A percentile compares a stretch with the other conserved stretches of the same genome.
These are phyloP conservation scores for Caerostris extrusa DNA, from an alignment of 1,140 invertebrate genomes.

Conservation along the genomic window DNA sequence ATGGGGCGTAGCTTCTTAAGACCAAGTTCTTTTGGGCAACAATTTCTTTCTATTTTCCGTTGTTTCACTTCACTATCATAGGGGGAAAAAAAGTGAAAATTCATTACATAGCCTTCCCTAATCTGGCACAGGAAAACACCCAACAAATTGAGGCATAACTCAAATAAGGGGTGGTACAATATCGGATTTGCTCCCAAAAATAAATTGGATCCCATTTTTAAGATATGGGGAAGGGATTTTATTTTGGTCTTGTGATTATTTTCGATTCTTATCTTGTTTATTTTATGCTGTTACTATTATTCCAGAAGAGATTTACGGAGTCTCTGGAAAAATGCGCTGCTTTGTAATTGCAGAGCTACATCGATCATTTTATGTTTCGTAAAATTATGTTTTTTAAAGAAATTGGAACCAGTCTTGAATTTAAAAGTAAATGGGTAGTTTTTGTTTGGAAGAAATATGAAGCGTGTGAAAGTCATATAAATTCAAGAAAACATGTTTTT, in stretches of 20 bases:
- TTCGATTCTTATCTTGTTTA: constrained; percentile 5
- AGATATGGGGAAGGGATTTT: neutral
- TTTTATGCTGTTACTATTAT: neutral
- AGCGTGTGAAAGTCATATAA: too few species aligned
- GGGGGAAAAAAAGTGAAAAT: neutral
- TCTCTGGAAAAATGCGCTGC: too few species aligned
- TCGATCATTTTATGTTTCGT: too few species aligned
- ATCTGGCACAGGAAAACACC: neutral
- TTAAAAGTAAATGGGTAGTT: too few species aligned
- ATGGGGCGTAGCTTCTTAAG: neutral
- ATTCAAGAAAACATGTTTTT: too few species aligned
- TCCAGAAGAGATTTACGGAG: neutral
- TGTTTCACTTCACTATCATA: neutral
- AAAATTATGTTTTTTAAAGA: too few species aligned
- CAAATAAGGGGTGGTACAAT: constrained; percentile 2
- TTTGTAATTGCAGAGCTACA: too few species aligned
- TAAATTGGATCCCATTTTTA: constrained; percentile 26
- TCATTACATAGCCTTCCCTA: neutral
- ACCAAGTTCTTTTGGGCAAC: neutral
- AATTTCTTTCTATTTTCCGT: neutral
- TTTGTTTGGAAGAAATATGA: too few species aligned
- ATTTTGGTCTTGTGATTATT: neutral
- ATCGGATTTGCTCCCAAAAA: constrained; percentile 3
- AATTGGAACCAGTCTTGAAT: too few species aligned
- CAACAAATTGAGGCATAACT: constrained; percentile 6